Evolutionary conservation across 2,797 vertebrate genomes (phyloP), one percentile per base, ranked within the genome.

Genomic region (Bufotes viridis): DNA sequence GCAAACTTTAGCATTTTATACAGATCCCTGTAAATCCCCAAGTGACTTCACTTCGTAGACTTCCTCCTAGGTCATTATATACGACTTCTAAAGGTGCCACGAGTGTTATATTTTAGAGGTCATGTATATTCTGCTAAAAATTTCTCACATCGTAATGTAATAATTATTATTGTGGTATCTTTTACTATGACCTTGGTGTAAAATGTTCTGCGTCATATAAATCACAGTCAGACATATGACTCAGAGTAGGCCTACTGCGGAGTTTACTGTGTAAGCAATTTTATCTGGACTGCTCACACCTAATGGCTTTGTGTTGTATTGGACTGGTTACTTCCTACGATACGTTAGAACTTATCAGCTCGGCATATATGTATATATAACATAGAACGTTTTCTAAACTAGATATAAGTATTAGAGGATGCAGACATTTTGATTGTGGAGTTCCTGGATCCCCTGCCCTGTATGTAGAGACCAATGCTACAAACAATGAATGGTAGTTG

Each of bases 241-340:
- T 9, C 20, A 3, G 3, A 8, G 79, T 49, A 49, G 80, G 61
- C 60, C 80, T 24, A 51, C 22, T 24, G 42, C 22, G 1, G 13
- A 51, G 58, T 67, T 81, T 51, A 22, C 79, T 81, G 13, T 81
- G 34, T 49, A 49, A 65, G 55, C 78, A 60, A 18, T 80, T 80
- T 61, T 2, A 1, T 34, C 18, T 17, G 34, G 3, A n/a, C 15
- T 24, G 20, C 20, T 49, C 29, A 49, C 34, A 42, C 12, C 60
- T 51, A 22, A 4, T 29, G 26, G 55, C 29, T 58, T 18, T 29
- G 14, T 26, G 49, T 22, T 76, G 22, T 3, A 13, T 24, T 78
- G 51, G 29, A 81, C 49, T 60, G 63, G 13, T 63, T 81, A 61
- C 22, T 42, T 42, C 5, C 12, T 34, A 61, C 34, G 42, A 63